A percentile compares a stretch with the other conserved stretches of the same genome.
Conservation (phyloP, 1,140 invertebrate genomes). For the Drosophila lacteicornis region DNA sequence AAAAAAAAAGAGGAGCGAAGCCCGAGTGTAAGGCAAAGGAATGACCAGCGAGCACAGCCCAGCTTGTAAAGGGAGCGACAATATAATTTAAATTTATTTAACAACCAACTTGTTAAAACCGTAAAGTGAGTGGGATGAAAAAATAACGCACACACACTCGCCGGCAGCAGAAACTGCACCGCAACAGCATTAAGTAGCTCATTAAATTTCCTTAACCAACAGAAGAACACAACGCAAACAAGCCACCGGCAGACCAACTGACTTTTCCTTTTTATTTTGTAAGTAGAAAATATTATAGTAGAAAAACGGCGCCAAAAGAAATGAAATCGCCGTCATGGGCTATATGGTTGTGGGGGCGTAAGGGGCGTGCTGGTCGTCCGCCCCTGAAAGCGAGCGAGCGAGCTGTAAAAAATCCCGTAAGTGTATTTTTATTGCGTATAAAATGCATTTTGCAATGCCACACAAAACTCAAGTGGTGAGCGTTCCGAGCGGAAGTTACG, state of each 20-base stretch:
- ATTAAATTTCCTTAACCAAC: slow-evolving; percentile 75
- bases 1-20: slow-evolving; percentile 1
- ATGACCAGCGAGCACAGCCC: slow-evolving; percentile 54
- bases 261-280: slow-evolving; percentile 73
- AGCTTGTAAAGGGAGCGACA: slow-evolving; percentile 56
- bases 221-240: slow-evolving; percentile 39
- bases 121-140: slow-evolving; percentile 48
- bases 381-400: slow-evolving; percentile 35
- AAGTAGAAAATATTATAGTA: slow-evolving; percentile 78
- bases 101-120: slow-evolving; percentile 77
- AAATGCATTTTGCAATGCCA: slow-evolving; percentile 82
- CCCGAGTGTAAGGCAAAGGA: slow-evolving; percentile 27
- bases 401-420: slow-evolving; percentile 76
- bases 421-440: slow-evolving; percentile 83
- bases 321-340: slow-evolving; percentile 26
- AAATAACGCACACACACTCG: slow-evolving; percentile 12
- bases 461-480: slow-evolving; percentile 77
- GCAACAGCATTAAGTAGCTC: slow-evolving; percentile 79
- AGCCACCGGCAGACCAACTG: slow-evolving; percentile 53
- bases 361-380: neutral
- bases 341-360: slow-evolving; percentile 1
- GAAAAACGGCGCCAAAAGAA: slow-evolving; percentile 71
- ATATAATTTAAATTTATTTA: slow-evolving; percentile 82
- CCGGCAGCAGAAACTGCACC: slow-evolving; percentile 46
- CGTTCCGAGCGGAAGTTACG: slow-evolving; percentile 75